phyloP scores from a whole-genome alignment of 2,113 vertebrate genomes.

The Semnornis frantzii region DNA sequence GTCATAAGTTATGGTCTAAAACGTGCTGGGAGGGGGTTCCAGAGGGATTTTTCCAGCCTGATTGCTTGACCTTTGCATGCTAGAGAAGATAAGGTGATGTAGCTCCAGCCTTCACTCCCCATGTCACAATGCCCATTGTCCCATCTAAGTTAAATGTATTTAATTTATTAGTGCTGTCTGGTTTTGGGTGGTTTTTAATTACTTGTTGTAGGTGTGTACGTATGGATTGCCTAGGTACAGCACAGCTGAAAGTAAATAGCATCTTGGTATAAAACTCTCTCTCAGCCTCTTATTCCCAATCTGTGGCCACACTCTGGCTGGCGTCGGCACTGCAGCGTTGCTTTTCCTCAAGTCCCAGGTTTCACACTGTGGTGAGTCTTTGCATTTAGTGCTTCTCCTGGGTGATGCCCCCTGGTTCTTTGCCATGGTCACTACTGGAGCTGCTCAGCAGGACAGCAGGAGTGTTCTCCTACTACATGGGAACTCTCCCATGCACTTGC shows the following conservation, averaged over 20 bases:
- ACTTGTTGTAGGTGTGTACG: constrained; percentile 5
- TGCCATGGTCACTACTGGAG: not conserved
- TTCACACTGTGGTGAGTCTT: not conserved
- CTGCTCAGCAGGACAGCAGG: not conserved
- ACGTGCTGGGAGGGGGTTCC: rapidly evolving
- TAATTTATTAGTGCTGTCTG: constrained; percentile 62
- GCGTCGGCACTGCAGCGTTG: rapidly evolving
- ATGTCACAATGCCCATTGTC: not conserved
- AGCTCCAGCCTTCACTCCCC: not conserved
- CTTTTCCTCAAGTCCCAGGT: not conserved
- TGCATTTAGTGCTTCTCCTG: not conserved
- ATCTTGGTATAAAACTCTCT: constrained; percentile 41
- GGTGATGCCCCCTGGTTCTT: rapidly evolving
- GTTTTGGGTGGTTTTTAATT: not conserved
- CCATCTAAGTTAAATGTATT: constrained; percentile 46
- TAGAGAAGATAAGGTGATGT: not conserved
- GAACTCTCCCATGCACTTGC: not conserved
- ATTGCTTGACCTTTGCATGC: not conserved
- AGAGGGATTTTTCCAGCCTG: not conserved
- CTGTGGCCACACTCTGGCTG: rapidly evolving
- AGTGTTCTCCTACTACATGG: rapidly evolving
- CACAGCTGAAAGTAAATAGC: constrained; percentile 29
- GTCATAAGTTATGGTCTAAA: not conserved
- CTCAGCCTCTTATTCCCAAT: constrained; percentile 19
- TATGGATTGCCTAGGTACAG: not conserved